Base-by-base conservation (phyloP, 2,888 invertebrate genomes). In the Dynastes grantii region DNA sequence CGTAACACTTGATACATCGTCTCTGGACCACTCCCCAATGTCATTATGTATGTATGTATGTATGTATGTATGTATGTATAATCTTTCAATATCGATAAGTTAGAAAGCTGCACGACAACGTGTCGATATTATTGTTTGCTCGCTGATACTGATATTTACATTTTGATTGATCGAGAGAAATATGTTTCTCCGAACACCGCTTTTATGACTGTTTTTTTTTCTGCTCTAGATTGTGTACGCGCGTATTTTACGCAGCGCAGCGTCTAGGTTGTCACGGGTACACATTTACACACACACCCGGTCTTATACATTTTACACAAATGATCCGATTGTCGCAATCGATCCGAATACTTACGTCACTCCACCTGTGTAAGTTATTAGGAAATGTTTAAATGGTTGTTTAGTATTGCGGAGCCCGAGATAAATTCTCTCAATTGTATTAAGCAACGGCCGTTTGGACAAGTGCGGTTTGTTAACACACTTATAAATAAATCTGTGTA, bases 381-480 rank as follows among this genome's bases (percentile, higher is more conserved):
- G 58, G 58, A 73, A 73, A 73, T 73, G 73, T 73, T 73, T 73
- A 73, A 73, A 73, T 58, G 73, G 73, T 73, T 58, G 73, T 73
- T 73, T 73, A 73, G 73, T 58, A 73, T 73, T 45, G 73, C 73
- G 13, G 22, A 61, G 73, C 58, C 1, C 73, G 73, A 73, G 73
- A 73, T 73, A 73, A 73, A 73, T 73, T 73, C 73, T 73, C 73
- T 73, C 73, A 73, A 73, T 73, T 73, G 73, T 73, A 73, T 73
- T 73, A 58, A 58, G 73, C 73, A 73, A 73, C 70, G 73, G 22
- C 37, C 73, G 58, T 73, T 73, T 40, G 73, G 73, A 73, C 73
- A 73, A 73, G 73, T 73, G 73, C 73, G 73, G 73, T 73, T 73
- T 73, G 73, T 73, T 73, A 73, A 73, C 73, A 73, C 73, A 58